A percentile compares a stretch with the other conserved stretches of the same genome.
Conservation (phyloP, 2,797 vertebrate species). For the Tapirus indicus region DNA sequence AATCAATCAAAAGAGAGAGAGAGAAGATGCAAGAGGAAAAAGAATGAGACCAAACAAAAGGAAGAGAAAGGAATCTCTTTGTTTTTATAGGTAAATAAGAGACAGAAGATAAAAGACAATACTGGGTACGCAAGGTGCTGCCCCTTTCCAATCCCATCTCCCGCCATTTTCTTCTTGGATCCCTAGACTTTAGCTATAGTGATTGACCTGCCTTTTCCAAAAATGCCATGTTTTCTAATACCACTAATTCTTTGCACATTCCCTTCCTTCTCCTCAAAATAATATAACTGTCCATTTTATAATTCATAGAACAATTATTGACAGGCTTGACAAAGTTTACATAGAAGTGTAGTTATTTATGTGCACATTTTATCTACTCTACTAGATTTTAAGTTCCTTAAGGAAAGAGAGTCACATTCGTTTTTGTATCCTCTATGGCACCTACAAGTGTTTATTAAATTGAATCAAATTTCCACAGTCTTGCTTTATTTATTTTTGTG, state of each 20-base stretch:
- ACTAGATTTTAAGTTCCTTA: not conserved
- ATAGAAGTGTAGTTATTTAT: not conserved
- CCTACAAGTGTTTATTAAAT: not conserved
- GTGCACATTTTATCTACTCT: not conserved
- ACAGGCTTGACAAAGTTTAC: not conserved
- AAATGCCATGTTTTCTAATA: not conserved
- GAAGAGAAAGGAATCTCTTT: not conserved
- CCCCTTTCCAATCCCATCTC: not conserved
- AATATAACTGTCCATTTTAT: not conserved
- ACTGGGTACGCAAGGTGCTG: not conserved
- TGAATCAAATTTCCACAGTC: not conserved
- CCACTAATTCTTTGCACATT: not conserved
- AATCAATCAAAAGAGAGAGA: not conserved
- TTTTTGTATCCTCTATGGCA: not conserved
- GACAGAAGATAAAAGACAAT: not conserved
- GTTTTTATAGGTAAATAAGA: not conserved
- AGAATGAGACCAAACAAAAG: not conserved
- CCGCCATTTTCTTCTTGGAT: not conserved
- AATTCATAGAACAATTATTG: not conserved
- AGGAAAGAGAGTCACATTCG: not conserved
- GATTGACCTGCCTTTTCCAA: not conserved
- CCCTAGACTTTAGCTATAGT: fast-evolving
- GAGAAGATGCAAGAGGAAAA: not conserved
- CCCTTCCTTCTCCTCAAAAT: not conserved
- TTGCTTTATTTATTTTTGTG: not conserved